Conservation (phyloP, 2,113 vertebrate species). For the Hipposideros armiger region DNA sequence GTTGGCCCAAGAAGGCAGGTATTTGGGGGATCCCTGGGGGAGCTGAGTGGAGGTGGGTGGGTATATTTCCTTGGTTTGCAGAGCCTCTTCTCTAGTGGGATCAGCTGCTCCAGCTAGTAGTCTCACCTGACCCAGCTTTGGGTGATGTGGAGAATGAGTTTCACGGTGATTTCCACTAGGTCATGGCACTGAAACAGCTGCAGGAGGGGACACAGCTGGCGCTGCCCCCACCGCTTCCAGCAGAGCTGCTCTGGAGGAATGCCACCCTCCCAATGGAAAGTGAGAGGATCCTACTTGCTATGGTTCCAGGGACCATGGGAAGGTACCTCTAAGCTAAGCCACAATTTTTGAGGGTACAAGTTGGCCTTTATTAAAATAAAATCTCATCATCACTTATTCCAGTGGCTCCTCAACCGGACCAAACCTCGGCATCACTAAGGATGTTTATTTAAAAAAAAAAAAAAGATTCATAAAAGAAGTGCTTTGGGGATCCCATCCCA, state of each 20-base stretch:
- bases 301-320: neutral
- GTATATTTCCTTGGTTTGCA: neutral
- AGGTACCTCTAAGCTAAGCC: neutral
- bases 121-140: conserved; percentile 55
- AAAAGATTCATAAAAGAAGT: neutral
- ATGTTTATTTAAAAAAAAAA: conserved; percentile 17
- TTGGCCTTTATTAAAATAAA: conserved; percentile 50
- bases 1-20: neutral
- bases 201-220: conserved; percentile 32
- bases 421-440: neutral
- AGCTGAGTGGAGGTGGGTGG: neutral
- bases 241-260: neutral
- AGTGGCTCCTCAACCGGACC: neutral
- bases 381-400: neutral
- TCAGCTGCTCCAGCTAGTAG: neutral
- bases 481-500: neutral
- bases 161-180: conserved; percentile 57
- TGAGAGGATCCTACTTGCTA: neutral
- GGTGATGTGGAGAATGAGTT: conserved; percentile 68
- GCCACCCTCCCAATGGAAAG: neutral
- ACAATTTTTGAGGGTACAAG: neutral
- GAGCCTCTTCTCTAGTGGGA: neutral
- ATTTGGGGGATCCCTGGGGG: neutral
- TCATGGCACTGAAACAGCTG: conserved; percentile 49
- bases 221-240: neutral